Evolutionary conservation across 2,888 invertebrate genomes (phyloP), one percentile per base, ranked within the genome.

Genomic region (Tortricodes alternella): DNA sequence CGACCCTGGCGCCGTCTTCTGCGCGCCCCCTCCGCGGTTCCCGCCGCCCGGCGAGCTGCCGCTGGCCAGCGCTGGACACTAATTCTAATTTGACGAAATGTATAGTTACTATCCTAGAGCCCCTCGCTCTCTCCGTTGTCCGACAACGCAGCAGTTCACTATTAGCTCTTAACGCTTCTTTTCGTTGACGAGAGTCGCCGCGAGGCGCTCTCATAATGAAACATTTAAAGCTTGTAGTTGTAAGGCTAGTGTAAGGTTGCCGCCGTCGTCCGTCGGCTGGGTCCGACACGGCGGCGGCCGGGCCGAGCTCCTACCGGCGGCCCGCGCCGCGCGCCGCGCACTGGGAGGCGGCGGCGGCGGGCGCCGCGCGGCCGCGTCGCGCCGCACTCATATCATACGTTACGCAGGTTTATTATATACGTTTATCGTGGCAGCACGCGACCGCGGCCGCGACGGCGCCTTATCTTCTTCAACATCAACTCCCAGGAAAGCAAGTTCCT

Each of bases 401-500:
- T 89, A 90, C 89, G 89, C 89, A 89, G 82, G 87, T 89, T 86
- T 89, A 89, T 86, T 86, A 88, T 88, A 80, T 88, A 87, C 86
- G 89, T 87, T 86, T 87, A 86, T 83, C 87, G 89, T 85, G 85
- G 81, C 73, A 61, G 75, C 78, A 71, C 79, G 83, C 75, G 76
- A 74, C 70, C 74, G 87, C 88, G 85, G 87, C 83, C 83, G 80
- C 71, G 78, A 80, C 80, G 86, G 80, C 87, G 86, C 79, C 68
- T 70, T 66, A 69, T 75, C 81, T 80, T 74, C 74, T 78, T 72
- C 82, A 86, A 74, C 91, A 91, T 89, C 91, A 82, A 85, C 89
- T 88, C 91, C 91, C 91, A 91, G 91, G 86, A 89, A 91, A 91
- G 89, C 91, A 91, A 91, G 91, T 91, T 91, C 91, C 91, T 91